Percentiles rank a stretch among this genome's conserved stretches.
These are phyloP conservation scores for Urocynchramus pylzowi DNA, from an alignment of 2,113 vertebrate species.

Conservation along the genomic window DNA sequence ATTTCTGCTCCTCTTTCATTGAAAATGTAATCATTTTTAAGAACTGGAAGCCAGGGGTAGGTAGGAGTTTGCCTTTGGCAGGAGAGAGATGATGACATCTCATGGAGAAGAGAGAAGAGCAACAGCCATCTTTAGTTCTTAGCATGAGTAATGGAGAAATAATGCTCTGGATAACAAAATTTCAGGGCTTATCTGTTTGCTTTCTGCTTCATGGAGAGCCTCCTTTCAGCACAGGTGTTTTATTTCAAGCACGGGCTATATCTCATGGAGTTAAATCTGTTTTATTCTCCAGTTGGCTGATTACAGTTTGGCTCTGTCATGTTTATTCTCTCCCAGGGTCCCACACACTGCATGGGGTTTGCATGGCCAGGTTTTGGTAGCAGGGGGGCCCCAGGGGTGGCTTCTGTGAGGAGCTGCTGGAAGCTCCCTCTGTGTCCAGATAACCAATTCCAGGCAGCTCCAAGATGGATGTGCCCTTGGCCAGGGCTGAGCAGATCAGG, in stretches of 20 bases:
- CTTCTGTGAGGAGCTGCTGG: not conserved
- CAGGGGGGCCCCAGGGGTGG: not conserved
- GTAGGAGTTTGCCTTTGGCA: not conserved
- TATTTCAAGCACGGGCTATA: not conserved
- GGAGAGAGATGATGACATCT: not conserved
- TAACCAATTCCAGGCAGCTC: not conserved
- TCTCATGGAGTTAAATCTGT: not conserved
- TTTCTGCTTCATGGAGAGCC: not conserved
- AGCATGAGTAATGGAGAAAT: not conserved
- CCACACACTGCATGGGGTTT: not conserved
- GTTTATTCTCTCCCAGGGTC: not conserved
- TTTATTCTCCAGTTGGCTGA: not conserved
- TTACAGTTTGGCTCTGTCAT: not conserved
- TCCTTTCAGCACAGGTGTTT: not conserved
- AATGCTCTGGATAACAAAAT: not conserved
- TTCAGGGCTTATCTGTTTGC: not conserved
- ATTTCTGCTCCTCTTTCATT: not conserved
- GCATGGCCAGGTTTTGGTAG: not conserved
- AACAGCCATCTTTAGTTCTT: not conserved
- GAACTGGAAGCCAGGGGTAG: not conserved
- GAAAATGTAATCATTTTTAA: not conserved
- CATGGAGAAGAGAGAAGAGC: not conserved
- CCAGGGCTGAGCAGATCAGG: not conserved
- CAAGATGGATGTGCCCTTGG: not conserved
- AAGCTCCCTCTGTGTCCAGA: not conserved